A percentile compares a stretch with the other conserved stretches of the same genome.
Conservation (phyloP, 2,888 invertebrate species). For the Agonopterix subpropinquella region DNA sequence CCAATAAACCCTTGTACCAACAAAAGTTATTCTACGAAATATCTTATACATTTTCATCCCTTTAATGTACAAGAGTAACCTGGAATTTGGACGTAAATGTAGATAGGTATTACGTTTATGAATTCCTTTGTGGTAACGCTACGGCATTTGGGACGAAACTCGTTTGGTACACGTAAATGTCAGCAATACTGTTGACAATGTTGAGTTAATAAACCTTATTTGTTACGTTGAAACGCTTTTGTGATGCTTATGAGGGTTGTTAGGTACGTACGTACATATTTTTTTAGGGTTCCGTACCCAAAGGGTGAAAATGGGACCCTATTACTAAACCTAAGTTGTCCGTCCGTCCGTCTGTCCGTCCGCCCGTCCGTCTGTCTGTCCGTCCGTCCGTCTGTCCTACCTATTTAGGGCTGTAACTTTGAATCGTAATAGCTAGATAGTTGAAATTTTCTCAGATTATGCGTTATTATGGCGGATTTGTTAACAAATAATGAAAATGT, state of each 20-base stretch:
- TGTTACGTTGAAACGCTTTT: background rate
- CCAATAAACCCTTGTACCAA: background rate
- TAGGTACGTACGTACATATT: background rate
- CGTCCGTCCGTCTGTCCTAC: too few species aligned
- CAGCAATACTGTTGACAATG: background rate
- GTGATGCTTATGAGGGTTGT: background rate
- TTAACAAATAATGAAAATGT: too few species aligned
- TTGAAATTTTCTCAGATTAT: too few species aligned
- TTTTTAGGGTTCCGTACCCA: too few species aligned
- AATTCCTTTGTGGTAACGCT: slow-evolving; percentile 7
- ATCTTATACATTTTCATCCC: slow-evolving; percentile 5
- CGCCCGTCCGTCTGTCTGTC: too few species aligned
- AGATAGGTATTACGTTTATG: slow-evolving; percentile 5
- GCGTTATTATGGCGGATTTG: too few species aligned
- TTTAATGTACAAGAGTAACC: slow-evolving; percentile 1
- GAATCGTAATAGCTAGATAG: too few species aligned
- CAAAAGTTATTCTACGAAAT: background rate
- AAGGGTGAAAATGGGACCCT: too few species aligned
- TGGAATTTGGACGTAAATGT: slow-evolving; percentile 3
- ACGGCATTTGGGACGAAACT: slow-evolving; percentile 5
- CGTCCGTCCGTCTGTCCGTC: too few species aligned
- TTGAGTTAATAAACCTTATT: background rate
- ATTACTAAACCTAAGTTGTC: too few species aligned
- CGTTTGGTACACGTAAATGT: slow-evolving; percentile 5
- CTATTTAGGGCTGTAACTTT: too few species aligned